These are phyloP conservation scores for Macrotrachela quadricornifera DNA, from an alignment of 1,140 invertebrate genomes.

Conservation along the genomic window DNA sequence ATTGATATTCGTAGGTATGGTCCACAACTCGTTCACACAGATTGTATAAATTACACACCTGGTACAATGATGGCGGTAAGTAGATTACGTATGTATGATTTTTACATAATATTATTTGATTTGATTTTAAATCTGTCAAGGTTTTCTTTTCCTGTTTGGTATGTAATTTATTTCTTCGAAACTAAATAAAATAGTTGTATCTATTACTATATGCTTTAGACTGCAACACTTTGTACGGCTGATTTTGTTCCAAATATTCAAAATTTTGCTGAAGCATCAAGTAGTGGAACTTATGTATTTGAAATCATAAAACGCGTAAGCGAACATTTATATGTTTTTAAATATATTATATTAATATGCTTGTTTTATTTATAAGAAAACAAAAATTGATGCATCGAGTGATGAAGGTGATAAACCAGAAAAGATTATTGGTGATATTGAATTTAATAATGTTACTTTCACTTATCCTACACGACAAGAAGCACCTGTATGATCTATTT, in stretches of 20 bases:
- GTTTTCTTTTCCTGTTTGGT: background rate
- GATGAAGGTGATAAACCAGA: background rate
- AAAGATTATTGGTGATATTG: conserved; percentile 17
- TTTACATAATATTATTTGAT: too few relatives aligned
- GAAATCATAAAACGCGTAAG: conserved; percentile 47
- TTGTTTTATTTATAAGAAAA: too few relatives aligned
- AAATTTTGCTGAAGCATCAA: conserved; percentile 48
- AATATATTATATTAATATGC: too few relatives aligned
- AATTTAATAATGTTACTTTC: conserved; percentile 27
- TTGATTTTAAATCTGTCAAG: too few relatives aligned
- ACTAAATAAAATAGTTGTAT: conserved; percentile 1
- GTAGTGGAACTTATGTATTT: conserved; percentile 53
- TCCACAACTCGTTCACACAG: too few relatives aligned
- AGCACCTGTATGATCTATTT: background rate
- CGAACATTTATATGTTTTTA: background rate
- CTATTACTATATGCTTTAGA: background rate
- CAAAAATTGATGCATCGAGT: too few relatives aligned
- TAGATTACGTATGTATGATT: too few relatives aligned
- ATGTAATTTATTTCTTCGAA: background rate
- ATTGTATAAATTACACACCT: too few relatives aligned
- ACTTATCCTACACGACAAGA: conserved; percentile 31
- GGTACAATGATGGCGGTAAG: too few relatives aligned
- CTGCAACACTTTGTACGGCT: conserved; percentile 45
- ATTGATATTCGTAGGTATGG: too few relatives aligned
- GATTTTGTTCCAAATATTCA: conserved; percentile 61